Evolutionary conservation across 2,888 invertebrate species (phyloP).

Genomic region (Epirrhoe tristata): DNA sequence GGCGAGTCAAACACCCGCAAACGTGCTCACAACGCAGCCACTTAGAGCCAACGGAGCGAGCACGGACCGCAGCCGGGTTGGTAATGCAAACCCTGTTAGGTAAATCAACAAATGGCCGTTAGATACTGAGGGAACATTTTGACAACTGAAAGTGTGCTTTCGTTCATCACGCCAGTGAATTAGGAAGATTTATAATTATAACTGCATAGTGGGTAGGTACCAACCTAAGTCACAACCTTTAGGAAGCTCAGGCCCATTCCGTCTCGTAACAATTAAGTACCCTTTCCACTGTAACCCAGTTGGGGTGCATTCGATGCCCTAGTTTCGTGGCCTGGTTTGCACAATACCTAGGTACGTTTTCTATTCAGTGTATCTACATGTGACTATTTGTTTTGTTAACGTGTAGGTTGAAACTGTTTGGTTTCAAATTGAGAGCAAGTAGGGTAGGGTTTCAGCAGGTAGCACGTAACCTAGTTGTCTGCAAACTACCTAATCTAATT

Average conservation of each 20-base stretch:
- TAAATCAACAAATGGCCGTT: too few species aligned
- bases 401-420: background rate
- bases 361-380: slow-evolving; percentile 11
- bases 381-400: slow-evolving; percentile 10
- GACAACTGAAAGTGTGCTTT: too few species aligned
- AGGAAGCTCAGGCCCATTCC: slow-evolving; percentile 1
- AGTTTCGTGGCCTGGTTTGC: slow-evolving; percentile 63
- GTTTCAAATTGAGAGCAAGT: background rate
- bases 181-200: too few species aligned
- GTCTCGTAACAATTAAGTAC: background rate
- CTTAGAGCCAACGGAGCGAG: slow-evolving; percentile 6
- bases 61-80: background rate
- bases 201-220: too few species aligned
- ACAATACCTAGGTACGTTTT: slow-evolving; percentile 55
- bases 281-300: slow-evolving; percentile 55
- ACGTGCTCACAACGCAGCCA: slow-evolving; percentile 24
- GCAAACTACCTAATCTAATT: background rate
- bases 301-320: slow-evolving; percentile 65
- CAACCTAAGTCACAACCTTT: background rate
- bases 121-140: too few species aligned
- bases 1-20: slow-evolving; percentile 36
- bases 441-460: background rate
- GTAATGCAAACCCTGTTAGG: background rate
- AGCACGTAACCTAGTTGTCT: background rate
- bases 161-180: too few species aligned